Evolutionary conservation across 2,113 vertebrate genomes (phyloP).

Genomic region (Gymnocephalus cernua): DNA sequence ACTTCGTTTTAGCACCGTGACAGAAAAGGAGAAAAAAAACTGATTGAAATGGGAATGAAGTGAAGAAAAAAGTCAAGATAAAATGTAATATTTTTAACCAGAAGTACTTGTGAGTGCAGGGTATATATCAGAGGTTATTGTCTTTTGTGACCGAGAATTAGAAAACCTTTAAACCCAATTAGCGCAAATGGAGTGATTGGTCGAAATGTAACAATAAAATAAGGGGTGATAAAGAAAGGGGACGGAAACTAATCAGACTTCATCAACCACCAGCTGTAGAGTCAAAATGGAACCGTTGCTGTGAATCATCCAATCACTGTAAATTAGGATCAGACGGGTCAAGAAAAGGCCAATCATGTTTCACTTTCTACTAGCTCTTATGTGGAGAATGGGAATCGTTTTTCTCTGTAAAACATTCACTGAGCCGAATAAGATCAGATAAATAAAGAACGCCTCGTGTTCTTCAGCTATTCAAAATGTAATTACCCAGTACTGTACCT

Average conservation of each 20-base stretch:
- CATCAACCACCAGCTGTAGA: conserved; percentile 11
- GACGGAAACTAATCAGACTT: conserved; percentile 15
- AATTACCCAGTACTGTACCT: conserved; percentile 38
- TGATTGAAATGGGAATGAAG: conserved; percentile 29
- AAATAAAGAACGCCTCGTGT: conserved; percentile 44
- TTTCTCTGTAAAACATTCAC: conserved; percentile 43
- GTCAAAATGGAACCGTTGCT: conserved; percentile 8
- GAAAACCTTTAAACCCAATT: not conserved
- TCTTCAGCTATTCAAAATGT: conserved; percentile 52
- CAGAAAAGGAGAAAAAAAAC: conserved; percentile 17
- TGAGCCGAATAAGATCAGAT: conserved; percentile 45
- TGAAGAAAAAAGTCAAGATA: not conserved
- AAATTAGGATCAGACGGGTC: conserved; percentile 30
- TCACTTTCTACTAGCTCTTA: not conserved
- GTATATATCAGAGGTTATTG: not conserved
- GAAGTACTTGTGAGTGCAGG: not conserved
- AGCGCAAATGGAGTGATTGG: conserved; percentile 3
- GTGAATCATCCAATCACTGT: conserved; percentile 26
- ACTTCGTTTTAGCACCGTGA: conserved; percentile 15
- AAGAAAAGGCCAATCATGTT: conserved; percentile 37
- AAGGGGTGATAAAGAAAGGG: not conserved
- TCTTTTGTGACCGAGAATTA: not conserved
- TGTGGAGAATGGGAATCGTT: conserved; percentile 16
- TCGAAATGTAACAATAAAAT: conserved; percentile 4
- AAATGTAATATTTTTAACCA: not conserved